Percentiles rank a stretch among this genome's conserved stretches.
Conservation (phyloP, 2,113 vertebrate species). For the Delphinapterus leucas region DNA sequence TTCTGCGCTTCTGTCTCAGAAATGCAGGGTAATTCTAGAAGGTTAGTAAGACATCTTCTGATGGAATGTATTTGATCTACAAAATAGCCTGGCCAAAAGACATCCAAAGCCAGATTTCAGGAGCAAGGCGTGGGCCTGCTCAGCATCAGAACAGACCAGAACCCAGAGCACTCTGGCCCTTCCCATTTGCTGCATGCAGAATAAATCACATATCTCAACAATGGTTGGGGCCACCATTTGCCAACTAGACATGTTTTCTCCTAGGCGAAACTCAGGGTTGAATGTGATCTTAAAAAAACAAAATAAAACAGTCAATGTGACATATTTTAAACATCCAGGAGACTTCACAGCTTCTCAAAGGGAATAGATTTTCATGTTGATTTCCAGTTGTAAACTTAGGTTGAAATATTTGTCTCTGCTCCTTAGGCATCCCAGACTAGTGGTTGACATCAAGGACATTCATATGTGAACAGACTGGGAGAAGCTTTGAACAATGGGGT, state of each 20-base stretch:
- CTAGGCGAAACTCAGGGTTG: conserved; percentile 13
- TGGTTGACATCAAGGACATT: not conserved
- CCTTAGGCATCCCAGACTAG: not conserved
- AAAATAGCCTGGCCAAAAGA: not conserved
- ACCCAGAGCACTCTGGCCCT: not conserved
- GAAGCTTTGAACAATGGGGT: not conserved
- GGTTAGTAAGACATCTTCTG: conserved; percentile 40
- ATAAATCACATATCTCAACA: not conserved
- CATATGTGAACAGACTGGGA: not conserved
- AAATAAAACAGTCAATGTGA: conserved; percentile 13
- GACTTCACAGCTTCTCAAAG: conserved; percentile 42
- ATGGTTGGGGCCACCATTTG: not conserved
- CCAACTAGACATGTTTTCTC: conserved; percentile 27
- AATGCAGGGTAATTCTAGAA: conserved; percentile 31
- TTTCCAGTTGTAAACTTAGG: conserved; percentile 47
- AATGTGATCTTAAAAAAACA: not conserved
- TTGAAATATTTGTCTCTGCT: conserved; percentile 41
- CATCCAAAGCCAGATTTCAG: not conserved
- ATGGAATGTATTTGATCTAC: conserved; percentile 64
- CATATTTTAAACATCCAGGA: conserved; percentile 49
- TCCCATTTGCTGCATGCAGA: not conserved
- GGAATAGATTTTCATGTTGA: conserved; percentile 31
- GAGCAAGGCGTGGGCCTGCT: conserved; percentile 46
- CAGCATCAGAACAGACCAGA: conserved; percentile 52
- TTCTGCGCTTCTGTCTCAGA: not conserved